These are phyloP conservation scores for Quadriops clusia DNA, from an alignment of 2,888 invertebrate genomes.

Conservation along the genomic window DNA sequence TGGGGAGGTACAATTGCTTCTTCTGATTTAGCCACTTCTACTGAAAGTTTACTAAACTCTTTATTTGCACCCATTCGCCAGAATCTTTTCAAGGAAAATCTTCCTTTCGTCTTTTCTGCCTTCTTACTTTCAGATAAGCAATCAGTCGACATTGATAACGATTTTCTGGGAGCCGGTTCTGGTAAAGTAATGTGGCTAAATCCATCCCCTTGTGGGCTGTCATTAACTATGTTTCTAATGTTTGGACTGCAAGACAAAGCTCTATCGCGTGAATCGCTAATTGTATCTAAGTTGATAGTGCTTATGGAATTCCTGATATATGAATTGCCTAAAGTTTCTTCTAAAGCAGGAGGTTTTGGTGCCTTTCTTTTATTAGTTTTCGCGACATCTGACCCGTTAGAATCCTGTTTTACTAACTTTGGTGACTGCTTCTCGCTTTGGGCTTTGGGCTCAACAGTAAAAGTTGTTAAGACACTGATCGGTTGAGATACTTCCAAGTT, in stretches of 20 bases:
- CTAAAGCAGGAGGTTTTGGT: constrained; percentile 57
- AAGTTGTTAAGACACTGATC: constrained; percentile 23
- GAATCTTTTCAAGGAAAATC: constrained; percentile 75
- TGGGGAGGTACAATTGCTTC: constrained; percentile 47
- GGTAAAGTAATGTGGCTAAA: constrained; percentile 32
- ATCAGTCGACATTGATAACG: constrained; percentile 64
- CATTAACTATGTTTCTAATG: constrained; percentile 39
- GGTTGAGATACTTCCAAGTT: constrained; percentile 16
- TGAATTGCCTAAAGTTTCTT: constrained; percentile 42
- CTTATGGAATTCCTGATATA: constrained; percentile 49
- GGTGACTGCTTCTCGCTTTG: constrained; percentile 10
- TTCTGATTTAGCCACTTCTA: constrained; percentile 40
- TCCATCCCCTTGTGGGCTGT: constrained; percentile 20
- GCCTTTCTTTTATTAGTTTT: constrained; percentile 56
- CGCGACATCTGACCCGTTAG: constrained; percentile 38
- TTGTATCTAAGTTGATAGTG: constrained; percentile 44
- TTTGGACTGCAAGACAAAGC: constrained; percentile 52
- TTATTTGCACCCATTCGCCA: constrained; percentile 66
- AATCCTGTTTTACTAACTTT: constrained; percentile 45
- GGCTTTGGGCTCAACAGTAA: constrained; percentile 15
- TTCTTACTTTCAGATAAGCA: constrained; percentile 42
- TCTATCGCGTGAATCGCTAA: constrained; percentile 64
- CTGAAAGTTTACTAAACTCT: constrained; percentile 49
- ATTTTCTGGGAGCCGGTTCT: constrained; percentile 57
- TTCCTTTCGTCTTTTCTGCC: constrained; percentile 44